Percentiles rank a stretch among this genome's conserved stretches.
Evolutionary conservation across 2,888 invertebrate genomes (phyloP).

Genomic region (Myopa testacea): DNA sequence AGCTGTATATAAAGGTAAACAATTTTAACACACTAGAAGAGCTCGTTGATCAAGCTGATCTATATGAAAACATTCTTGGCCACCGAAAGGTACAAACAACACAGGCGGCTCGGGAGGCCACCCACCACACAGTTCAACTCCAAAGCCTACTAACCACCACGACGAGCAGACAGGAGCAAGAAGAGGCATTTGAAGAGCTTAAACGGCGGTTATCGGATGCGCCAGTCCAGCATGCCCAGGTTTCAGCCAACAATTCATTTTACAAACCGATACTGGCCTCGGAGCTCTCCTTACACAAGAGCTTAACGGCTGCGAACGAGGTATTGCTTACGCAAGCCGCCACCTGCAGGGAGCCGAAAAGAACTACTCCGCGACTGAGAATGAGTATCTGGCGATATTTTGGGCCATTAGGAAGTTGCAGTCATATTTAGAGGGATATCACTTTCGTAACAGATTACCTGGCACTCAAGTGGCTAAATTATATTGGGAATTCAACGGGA

Average conservation of each 20-base stretch:
- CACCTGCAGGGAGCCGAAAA: neutral
- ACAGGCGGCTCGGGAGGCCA: no score
- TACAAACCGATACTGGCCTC: conserved; percentile 33
- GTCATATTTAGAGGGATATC: neutral
- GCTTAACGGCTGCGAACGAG: conserved; percentile 1
- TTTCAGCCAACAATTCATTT: conserved; percentile 19
- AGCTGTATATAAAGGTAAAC: no score
- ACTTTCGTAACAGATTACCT: no score
- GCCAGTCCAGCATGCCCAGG: conserved; percentile 22
- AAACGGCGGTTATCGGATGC: conserved; percentile 19
- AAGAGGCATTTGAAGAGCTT: conserved; percentile 13
- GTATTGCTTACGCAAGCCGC: neutral
- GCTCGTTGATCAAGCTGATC: neutral
- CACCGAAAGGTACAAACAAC: no score
- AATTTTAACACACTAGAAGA: conserved; percentile 18
- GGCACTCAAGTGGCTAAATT: no score
- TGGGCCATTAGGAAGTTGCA: no score
- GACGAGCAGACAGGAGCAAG: no score
- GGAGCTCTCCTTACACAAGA: conserved; percentile 31
- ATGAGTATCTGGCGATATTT: no score
- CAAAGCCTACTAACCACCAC: no score
- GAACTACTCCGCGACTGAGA: neutral
- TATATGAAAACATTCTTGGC: no score
- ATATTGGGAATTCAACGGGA: no score
- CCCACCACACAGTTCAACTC: no score